These are phyloP conservation scores for Spea hammondii DNA, from an alignment of 2,797 vertebrate species.

Conservation along the genomic window DNA sequence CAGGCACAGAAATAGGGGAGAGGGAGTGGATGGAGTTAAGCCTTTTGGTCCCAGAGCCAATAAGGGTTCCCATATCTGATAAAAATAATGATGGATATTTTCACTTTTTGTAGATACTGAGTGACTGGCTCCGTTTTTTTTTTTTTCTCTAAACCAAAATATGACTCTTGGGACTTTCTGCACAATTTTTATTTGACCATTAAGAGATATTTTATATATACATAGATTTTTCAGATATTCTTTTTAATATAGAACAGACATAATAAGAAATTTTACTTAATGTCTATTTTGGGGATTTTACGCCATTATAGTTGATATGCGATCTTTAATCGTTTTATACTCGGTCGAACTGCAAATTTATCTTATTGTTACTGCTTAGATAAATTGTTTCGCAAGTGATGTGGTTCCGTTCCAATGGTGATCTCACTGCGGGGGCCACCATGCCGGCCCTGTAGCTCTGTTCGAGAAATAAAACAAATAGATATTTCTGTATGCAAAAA, in stretches of 20 bases:
- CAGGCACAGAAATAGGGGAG: no score
- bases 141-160: no score
- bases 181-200: no score
- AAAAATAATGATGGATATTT: no score
- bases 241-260: slow-evolving; percentile 3
- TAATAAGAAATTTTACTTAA: slow-evolving; percentile 12
- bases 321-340: slow-evolving; percentile 34
- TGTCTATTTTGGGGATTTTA: slow-evolving; percentile 2
- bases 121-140: no score
- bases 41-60: no score
- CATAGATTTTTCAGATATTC: not conserved
- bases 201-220: not conserved
- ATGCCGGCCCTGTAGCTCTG: slow-evolving; percentile 17
- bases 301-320: slow-evolving; percentile 14
- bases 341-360: slow-evolving; percentile 29
- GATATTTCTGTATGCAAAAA: not conserved
- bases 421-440: slow-evolving; percentile 34
- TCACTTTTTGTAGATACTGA: no score
- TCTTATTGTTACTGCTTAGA: slow-evolving; percentile 33
- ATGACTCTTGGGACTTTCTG: no score
- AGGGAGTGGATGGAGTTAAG: no score
- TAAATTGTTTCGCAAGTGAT: slow-evolving; percentile 39
- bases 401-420: slow-evolving; percentile 2
- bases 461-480: slow-evolving; percentile 11
- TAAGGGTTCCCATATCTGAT: no score